phyloP scores from a whole-genome alignment of 2,888 invertebrate species.

The Drosophila borealis region DNA sequence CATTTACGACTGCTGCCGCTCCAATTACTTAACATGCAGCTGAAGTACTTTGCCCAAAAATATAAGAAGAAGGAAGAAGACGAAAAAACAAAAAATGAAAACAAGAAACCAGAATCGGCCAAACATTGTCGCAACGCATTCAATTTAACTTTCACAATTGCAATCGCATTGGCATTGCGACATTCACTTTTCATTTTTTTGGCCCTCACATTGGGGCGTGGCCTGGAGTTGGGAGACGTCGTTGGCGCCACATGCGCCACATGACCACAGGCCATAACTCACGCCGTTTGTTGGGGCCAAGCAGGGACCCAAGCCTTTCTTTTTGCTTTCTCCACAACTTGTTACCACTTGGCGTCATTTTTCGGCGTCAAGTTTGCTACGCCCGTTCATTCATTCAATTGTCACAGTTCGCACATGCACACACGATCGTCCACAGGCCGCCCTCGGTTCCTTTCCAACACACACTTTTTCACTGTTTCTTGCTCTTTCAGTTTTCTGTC shows the following conservation, averaged over 20 bases:
- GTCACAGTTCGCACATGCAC: constrained; percentile 45
- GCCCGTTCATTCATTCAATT: constrained; percentile 64
- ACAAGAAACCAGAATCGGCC: constrained; percentile 24
- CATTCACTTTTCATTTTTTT: constrained; percentile 64
- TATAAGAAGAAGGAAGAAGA: not conserved
- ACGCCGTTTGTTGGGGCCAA: constrained; percentile 31
- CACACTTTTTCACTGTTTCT: not conserved
- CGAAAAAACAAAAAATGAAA: not conserved
- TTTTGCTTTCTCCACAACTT: not conserved
- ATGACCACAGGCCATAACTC: constrained; percentile 66
- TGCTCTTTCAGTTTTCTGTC: not conserved
- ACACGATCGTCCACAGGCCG: not conserved
- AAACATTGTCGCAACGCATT: constrained; percentile 60
- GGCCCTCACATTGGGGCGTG: constrained; percentile 7
- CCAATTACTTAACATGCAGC: constrained; percentile 61
- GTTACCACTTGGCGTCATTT: constrained; percentile 63
- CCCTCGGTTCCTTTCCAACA: not conserved
- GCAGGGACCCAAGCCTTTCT: not conserved
- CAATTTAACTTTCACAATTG: constrained; percentile 68
- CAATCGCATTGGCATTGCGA: constrained; percentile 66
- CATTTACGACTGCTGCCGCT: constrained; percentile 56
- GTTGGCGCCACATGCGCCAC: constrained; percentile 64
- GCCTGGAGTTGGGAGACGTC: constrained; percentile 18
- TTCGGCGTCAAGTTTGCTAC: constrained; percentile 67
- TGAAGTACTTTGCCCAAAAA: constrained; percentile 41